Evolutionary conservation across 2,888 invertebrate species (phyloP).

Genomic region (Tinea trinotella): DNA sequence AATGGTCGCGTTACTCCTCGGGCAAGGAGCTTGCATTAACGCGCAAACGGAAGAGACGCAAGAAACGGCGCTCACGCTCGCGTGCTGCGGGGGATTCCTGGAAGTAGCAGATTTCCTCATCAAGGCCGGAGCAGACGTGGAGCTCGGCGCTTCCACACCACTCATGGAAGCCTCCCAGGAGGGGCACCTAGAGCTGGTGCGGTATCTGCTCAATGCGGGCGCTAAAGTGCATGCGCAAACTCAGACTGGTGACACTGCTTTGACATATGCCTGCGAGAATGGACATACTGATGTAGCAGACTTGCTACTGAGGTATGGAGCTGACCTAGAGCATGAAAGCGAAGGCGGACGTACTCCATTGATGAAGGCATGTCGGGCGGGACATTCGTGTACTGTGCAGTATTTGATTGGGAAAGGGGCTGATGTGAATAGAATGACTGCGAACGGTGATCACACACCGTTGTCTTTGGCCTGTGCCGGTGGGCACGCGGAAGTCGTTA

Average conservation of each 20-base stretch:
- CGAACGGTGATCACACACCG: slow-evolving; percentile 97
- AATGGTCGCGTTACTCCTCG: slow-evolving; percentile 94
- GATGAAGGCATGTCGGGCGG: slow-evolving; percentile 86
- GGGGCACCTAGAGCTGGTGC: slow-evolving; percentile 94
- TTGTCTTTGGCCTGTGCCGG: slow-evolving; percentile 97
- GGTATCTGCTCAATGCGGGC: slow-evolving; percentile 86
- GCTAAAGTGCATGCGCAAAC: slow-evolving; percentile 96
- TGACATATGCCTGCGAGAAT: slow-evolving; percentile 98
- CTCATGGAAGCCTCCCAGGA: slow-evolving; percentile 99
- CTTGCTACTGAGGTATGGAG: slow-evolving; percentile 90
- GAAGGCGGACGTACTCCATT: slow-evolving; percentile 57
- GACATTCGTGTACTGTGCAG: slow-evolving; percentile 96
- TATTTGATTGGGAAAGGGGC: slow-evolving; percentile 88
- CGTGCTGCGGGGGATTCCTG: slow-evolving; percentile 95
- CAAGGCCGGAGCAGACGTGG: slow-evolving; percentile 94
- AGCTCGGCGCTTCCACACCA: slow-evolving; percentile 96
- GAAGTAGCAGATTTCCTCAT: slow-evolving; percentile 94
- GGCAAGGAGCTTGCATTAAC: slow-evolving; percentile 96
- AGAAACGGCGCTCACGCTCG: slow-evolving; percentile 94
- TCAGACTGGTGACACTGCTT: slow-evolving; percentile 94
- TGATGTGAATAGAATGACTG: slow-evolving; percentile 78
- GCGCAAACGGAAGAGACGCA: slow-evolving; percentile 99
- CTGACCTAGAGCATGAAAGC: slow-evolving; percentile 94
- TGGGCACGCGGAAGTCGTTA: slow-evolving; percentile 94
- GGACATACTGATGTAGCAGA: slow-evolving; percentile 98